These are phyloP conservation scores for Drosophila truncata DNA, from an alignment of 1,140 invertebrate species.

Conservation along the genomic window DNA sequence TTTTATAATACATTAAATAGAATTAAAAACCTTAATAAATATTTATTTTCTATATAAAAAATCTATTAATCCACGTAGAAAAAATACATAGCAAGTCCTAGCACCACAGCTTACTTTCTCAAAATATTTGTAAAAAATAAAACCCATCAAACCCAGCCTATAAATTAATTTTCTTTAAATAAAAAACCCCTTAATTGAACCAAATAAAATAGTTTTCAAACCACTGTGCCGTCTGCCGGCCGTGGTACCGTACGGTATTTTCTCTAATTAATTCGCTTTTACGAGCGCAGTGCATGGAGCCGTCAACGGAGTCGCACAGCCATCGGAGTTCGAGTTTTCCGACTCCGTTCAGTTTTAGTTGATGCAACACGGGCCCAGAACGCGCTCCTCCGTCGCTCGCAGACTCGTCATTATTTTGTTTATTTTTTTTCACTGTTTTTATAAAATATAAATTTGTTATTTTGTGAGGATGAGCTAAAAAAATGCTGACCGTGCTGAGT, in stretches of 20 bases:
- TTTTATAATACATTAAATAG: too few species aligned
- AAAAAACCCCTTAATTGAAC: background rate
- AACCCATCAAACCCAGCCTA: accelerated
- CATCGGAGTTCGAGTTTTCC: slow-evolving; percentile 14
- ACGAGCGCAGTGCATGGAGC: slow-evolving; percentile 41
- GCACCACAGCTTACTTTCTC: too few species aligned
- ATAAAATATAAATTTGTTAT: background rate
- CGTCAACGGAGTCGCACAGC: background rate
- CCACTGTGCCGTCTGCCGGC: slow-evolving; percentile 60
- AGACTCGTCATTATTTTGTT: slow-evolving; percentile 1
- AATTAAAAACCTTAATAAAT: too few species aligned
- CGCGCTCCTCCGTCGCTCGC: slow-evolving; percentile 41
- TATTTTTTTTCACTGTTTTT: slow-evolving; percentile 14
- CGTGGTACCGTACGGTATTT: slow-evolving; percentile 63
- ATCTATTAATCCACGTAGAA: too few species aligned
- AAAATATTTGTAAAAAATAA: background rate
- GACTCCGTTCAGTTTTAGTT: slow-evolving; percentile 67
- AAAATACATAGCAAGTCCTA: too few species aligned
- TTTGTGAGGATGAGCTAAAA: slow-evolving; percentile 24
- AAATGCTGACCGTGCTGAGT: slow-evolving; percentile 15
- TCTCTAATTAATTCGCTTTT: slow-evolving; percentile 79
- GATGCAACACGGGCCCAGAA: slow-evolving; percentile 75
- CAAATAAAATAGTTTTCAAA: background rate
- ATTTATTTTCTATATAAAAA: too few species aligned
- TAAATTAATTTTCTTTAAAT: too few species aligned